Conservation (phyloP, 2,113 vertebrate species). For the Archilochus colubris region DNA sequence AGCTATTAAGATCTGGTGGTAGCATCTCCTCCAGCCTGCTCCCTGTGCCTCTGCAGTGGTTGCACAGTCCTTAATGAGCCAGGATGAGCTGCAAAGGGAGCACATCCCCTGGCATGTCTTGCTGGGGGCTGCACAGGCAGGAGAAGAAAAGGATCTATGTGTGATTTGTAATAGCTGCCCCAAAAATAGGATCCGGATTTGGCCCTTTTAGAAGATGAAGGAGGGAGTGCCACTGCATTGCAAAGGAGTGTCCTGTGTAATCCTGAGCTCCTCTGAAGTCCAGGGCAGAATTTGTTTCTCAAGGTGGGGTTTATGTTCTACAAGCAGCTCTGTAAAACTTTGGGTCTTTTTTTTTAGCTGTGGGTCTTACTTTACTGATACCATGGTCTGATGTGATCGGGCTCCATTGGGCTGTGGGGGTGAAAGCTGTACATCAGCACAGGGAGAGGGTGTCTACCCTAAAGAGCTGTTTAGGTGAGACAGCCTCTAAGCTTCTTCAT, state of each 20-base stretch:
- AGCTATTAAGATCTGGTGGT: conserved; percentile 7
- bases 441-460: not conserved
- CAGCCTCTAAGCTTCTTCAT: not conserved
- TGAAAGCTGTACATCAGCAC: rapidly evolving
- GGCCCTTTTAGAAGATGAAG: not conserved
- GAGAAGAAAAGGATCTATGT: not conserved
- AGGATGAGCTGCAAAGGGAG: not conserved
- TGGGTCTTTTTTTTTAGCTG: not conserved
- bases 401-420: not conserved
- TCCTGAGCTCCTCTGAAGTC: not conserved
- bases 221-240: not conserved
- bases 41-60: not conserved
- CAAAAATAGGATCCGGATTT: not conserved
- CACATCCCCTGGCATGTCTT: not conserved
- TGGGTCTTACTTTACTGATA: not conserved
- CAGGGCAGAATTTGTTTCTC: not conserved
- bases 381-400: not conserved
- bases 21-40: not conserved
- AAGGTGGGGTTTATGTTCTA: not conserved
- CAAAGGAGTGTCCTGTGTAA: not conserved
- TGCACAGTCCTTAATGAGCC: not conserved
- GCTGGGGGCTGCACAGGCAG: not conserved
- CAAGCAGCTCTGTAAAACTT: not conserved
- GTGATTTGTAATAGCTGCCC: too few species aligned
- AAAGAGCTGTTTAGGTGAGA: not conserved